A percentile compares a stretch with the other conserved stretches of the same genome.
These are phyloP conservation scores for Dioctria rufipes DNA, from an alignment of 2,888 invertebrate genomes.

Conservation along the genomic window DNA sequence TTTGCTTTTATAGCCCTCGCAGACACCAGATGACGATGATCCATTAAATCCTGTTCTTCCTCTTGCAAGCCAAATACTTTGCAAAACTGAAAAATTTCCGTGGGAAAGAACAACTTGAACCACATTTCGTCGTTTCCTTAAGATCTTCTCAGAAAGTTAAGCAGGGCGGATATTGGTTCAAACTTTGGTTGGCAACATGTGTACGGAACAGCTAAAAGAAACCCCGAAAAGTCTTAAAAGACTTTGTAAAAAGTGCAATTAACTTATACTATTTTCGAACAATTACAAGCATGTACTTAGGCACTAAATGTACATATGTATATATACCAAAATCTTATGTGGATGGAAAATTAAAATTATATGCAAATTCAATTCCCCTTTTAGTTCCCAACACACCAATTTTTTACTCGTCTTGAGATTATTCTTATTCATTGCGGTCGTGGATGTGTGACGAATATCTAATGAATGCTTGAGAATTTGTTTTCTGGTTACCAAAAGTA, in stretches of 20 bases:
- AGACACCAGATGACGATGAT: conserved; percentile 52
- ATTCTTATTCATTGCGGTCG: conserved; percentile 19
- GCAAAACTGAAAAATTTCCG: conserved; percentile 47
- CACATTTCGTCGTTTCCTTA: conserved; percentile 40
- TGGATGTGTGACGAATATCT: conserved; percentile 33
- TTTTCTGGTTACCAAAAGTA: conserved; percentile 34
- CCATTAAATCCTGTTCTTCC: conserved; percentile 52
- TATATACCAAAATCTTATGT: conserved; percentile 21
- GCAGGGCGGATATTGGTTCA: conserved; percentile 53
- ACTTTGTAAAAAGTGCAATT: conserved; percentile 44
- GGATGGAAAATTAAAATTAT: conserved; percentile 28
- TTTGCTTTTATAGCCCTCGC: conserved; percentile 49
- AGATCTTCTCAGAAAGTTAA: conserved; percentile 44
- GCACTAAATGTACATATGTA: neutral
- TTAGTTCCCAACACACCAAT: neutral
- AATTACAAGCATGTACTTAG: conserved; percentile 42
- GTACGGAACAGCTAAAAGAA: conserved; percentile 51
- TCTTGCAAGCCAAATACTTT: conserved; percentile 50
- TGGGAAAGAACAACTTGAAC: conserved; percentile 52
- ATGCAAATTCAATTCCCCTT: conserved; percentile 32
- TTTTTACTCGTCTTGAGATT: neutral
- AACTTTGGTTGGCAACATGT: conserved; percentile 47
- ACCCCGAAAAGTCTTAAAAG: conserved; percentile 39
- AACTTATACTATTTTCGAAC: conserved; percentile 40
- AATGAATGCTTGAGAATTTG: conserved; percentile 23